A percentile compares a stretch with the other conserved stretches of the same genome.
phyloP scores from a whole-genome alignment of 2,888 invertebrate species.

The Dyspetes luteomarginatus region DNA sequence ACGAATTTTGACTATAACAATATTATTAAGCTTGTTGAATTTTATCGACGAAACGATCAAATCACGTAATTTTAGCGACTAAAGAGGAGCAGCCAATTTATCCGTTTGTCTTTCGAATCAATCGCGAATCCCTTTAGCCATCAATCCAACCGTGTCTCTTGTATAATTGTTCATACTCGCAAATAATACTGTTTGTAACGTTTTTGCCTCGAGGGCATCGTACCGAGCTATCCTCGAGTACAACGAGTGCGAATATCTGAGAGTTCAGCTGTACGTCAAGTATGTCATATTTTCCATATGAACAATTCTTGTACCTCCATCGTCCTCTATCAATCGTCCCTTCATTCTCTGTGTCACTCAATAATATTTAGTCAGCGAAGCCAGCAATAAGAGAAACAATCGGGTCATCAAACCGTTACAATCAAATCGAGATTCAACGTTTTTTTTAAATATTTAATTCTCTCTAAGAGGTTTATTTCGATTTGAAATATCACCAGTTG shows the following conservation, averaged over 20 bases:
- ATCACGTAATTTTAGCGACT: not conserved
- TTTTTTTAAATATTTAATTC: conserved; percentile 49
- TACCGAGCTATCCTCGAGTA: not conserved
- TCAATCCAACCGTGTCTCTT: not conserved
- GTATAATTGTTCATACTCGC: not conserved
- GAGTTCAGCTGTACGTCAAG: conserved; percentile 10
- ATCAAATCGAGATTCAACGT: conserved; percentile 70
- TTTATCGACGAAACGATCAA: not conserved
- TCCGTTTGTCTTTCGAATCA: not conserved
- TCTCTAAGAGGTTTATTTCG: no score
- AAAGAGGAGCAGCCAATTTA: not conserved
- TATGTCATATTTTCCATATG: conserved; percentile 34
- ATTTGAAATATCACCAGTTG: no score
- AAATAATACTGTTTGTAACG: not conserved
- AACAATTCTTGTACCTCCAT: conserved; percentile 20
- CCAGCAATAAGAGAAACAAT: conserved; percentile 76
- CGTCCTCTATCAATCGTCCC: not conserved
- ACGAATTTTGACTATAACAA: no score
- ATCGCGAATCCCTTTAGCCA: not conserved
- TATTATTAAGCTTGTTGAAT: not conserved
- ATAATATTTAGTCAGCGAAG: conserved; percentile 16
- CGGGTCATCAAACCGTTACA: conserved; percentile 71
- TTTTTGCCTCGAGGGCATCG: conserved; percentile 5
- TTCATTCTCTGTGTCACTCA: conserved; percentile 4
- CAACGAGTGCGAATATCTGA: conserved; percentile 3